These are phyloP conservation scores for Rallus crepitans DNA, from an alignment of 2,797 vertebrate genomes.

Conservation along the genomic window DNA sequence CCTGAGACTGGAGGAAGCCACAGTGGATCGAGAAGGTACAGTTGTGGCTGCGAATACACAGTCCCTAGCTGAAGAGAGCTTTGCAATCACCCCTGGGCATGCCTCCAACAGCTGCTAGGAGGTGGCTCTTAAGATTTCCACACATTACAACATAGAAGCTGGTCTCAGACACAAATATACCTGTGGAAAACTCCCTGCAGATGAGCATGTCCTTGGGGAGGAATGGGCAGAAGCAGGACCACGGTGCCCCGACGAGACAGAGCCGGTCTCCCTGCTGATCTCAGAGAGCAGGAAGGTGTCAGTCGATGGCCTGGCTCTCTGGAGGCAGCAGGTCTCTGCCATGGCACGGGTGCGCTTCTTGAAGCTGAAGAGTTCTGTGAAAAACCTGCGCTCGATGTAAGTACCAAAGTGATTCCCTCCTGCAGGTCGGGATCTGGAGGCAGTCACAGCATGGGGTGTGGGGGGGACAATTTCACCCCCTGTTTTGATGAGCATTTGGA, in stretches of 20 bases:
- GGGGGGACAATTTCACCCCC: not conserved
- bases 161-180: not conserved
- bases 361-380: slow-evolving; percentile 85
- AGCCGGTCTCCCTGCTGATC: slow-evolving; percentile 79
- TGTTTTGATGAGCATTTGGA: fast-evolving
- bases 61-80: not conserved
- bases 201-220: slow-evolving; percentile 79
- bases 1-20: slow-evolving; percentile 83
- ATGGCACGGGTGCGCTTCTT: slow-evolving; percentile 86
- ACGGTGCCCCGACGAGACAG: slow-evolving; percentile 55
- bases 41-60: not conserved
- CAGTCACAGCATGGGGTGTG: fast-evolving
- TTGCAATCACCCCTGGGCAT: not conserved
- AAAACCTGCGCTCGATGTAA: slow-evolving; percentile 86
- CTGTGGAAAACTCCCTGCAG: slow-evolving; percentile 64
- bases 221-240: slow-evolving; percentile 71
- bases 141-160: not conserved
- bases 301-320: slow-evolving; percentile 76
- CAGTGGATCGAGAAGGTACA: slow-evolving; percentile 83
- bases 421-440: not conserved
- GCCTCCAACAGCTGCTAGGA: not conserved
- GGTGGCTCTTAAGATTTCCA: not conserved
- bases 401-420: not conserved
- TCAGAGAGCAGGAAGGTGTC: slow-evolving; percentile 54
- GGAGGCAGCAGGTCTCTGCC: slow-evolving; percentile 90